Evolutionary conservation across 2,797 vertebrate genomes (phyloP), one percentile per base, ranked within the genome.

Genomic region (Phrynocephalus vlangalii): DNA sequence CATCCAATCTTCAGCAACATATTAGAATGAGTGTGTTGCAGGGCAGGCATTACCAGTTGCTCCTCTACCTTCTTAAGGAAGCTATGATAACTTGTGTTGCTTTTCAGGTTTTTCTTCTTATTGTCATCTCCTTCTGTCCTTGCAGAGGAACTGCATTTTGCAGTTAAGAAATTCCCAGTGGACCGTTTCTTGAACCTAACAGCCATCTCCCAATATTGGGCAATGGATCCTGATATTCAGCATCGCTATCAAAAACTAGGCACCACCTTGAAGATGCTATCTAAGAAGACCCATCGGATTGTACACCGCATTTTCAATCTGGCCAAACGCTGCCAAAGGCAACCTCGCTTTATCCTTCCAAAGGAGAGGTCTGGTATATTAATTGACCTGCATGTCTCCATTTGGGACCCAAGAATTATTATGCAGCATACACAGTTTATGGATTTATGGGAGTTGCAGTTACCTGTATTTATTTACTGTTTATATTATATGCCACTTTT

Each of bases 231-330:
- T 50, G 91, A 96, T 7, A 93, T 99, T n/a, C 98, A 98, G 96
- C 98, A 98, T 89, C 98, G 98, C 88, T 98, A 98, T 81, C 96
- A 97, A 89, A 98, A 98, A 95, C 94, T 99, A 95, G 97, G 98
- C 90, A 95, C 96, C 90, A 97, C 96, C 94, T 94, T 98, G 73
- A 97, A 98, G 91, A 91, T 98, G 89, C 96, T 99, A 1, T 94
- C 97, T 87, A 96, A 96, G 87, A 99, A 99, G 96, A 97, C 97
- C 70, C 98, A 98, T 86, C 97, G 98, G 85, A 97, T 98, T 1
- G 94, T 99, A 91, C 98, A 98, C 87, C 98, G 99, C 67, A 97
- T 99, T 93, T 99, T 99, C 96, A 98, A 98, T 81, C 97, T 99
- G 93, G 99, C 98, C 96, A 99, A 99, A 92, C 98, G 97, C 91